Conservation (phyloP, 2,113 vertebrate species). For the Pipa parva region DNA sequence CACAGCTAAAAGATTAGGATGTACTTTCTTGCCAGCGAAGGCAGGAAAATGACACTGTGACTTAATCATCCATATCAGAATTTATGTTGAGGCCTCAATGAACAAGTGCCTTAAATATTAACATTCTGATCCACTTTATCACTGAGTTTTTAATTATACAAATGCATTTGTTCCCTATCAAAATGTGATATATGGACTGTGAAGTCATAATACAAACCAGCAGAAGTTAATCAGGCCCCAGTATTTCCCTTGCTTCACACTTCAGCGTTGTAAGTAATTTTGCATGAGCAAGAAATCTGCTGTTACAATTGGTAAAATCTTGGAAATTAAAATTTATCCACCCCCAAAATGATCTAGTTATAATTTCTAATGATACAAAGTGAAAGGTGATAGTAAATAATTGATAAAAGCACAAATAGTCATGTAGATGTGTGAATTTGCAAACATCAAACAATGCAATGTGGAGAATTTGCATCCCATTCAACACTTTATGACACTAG, state of each 20-base stretch:
- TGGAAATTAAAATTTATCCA: constrained; percentile 50
- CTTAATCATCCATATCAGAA: constrained; percentile 34
- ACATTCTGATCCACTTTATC: constrained; percentile 38
- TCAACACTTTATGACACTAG: no score
- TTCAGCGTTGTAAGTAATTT: constrained; percentile 51
- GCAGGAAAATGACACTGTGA: constrained; percentile 35
- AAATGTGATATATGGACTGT: constrained; percentile 30
- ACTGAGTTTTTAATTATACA: constrained; percentile 21
- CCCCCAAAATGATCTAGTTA: constrained; percentile 56
- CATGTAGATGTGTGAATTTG: no score
- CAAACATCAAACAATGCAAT: no score
- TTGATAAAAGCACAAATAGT: no score
- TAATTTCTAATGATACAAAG: constrained; percentile 56
- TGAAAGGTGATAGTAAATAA: constrained; percentile 52
- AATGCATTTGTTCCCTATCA: constrained; percentile 38
- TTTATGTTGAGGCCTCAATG: constrained; percentile 17
- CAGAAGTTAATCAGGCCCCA: constrained; percentile 44
- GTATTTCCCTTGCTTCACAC: constrained; percentile 50
- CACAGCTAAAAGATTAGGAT: constrained; percentile 42
- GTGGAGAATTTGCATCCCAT: no score
- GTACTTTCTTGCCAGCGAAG: constrained; percentile 43
- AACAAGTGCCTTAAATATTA: constrained; percentile 30
- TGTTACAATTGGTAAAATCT: constrained; percentile 53
- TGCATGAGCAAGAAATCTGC: constrained; percentile 54
- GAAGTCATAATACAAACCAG: constrained; percentile 37